Conservation (phyloP, 2,888 invertebrate genomes). For the Alviniconcha strummeri region DNA sequence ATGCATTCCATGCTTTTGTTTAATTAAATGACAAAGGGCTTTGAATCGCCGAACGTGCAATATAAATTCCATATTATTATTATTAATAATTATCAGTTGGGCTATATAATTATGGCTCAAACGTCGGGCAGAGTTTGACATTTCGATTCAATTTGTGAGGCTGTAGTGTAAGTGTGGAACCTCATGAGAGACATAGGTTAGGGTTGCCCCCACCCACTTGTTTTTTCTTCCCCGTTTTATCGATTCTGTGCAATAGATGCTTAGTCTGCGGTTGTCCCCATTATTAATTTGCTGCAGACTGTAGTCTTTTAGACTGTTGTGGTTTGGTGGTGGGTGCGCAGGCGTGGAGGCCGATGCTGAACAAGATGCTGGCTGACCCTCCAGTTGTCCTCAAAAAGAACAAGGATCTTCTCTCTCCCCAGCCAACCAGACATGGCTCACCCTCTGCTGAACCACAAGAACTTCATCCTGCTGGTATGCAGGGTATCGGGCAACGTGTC, state of each 20-base stretch:
- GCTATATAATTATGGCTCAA: no score
- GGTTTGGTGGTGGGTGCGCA: no score
- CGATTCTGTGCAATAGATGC: neutral
- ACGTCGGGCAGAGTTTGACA: no score
- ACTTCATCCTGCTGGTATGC: neutral
- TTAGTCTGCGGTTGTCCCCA: slow-evolving; percentile 19
- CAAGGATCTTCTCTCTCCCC: neutral
- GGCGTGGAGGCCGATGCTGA: slow-evolving; percentile 33
- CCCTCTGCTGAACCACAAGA: neutral
- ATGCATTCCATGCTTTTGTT: no score
- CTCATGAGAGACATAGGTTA: no score
- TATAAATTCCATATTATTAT: no score
- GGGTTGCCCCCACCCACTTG: no score
- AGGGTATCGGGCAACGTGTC: neutral
- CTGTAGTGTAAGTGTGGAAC: no score
- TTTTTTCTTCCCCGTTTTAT: neutral
- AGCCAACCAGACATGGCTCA: neutral
- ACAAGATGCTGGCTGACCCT: neutral
- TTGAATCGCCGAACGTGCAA: no score
- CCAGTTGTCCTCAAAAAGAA: neutral
- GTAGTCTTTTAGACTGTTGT: slow-evolving; percentile 31
- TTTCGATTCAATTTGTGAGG: no score
- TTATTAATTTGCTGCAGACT: slow-evolving; percentile 28
- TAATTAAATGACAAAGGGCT: no score
- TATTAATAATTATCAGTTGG: no score